Percentiles rank a stretch among this genome's conserved stretches.
Conservation (phyloP, 2,113 vertebrate genomes). For the Steatornis caripensis region DNA sequence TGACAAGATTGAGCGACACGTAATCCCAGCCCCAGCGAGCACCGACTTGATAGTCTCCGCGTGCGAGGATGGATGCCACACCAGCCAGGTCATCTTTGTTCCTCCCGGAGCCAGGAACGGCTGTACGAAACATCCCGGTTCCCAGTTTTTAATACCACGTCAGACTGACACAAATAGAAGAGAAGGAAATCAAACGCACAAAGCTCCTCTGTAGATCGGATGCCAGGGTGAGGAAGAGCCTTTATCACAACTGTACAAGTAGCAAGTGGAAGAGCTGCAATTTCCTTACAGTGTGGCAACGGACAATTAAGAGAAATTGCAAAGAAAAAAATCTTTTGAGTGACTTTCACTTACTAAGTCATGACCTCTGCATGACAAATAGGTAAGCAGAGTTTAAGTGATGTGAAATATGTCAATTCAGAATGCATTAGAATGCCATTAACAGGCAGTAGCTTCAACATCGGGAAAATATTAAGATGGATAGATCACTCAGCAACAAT, state of each 20-base stretch:
- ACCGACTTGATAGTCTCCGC: not conserved
- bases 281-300: not conserved
- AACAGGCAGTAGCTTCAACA: constrained; percentile 51
- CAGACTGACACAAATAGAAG: constrained; percentile 4
- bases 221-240: not conserved
- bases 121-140: not conserved
- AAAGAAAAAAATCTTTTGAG: constrained; percentile 36
- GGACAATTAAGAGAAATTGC: constrained; percentile 40
- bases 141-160: not conserved
- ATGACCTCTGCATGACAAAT: constrained; percentile 62
- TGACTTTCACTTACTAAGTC: constrained; percentile 55
- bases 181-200: not conserved
- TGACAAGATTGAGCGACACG: constrained; percentile 73
- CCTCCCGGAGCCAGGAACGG: not conserved
- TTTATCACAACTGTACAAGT: constrained; percentile 1
- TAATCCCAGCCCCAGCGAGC: constrained; percentile 46
- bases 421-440: constrained; percentile 58
- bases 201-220: not conserved
- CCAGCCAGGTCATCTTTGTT: constrained; percentile 34
- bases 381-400: constrained; percentile 59
- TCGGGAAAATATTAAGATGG: constrained; percentile 58
- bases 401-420: constrained; percentile 58
- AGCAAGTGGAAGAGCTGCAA: constrained; percentile 4
- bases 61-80: not conserved
- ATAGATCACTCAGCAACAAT: constrained; percentile 63